Evolutionary conservation across 2,888 invertebrate species (phyloP).

Genomic region (Rotaria macrura): DNA sequence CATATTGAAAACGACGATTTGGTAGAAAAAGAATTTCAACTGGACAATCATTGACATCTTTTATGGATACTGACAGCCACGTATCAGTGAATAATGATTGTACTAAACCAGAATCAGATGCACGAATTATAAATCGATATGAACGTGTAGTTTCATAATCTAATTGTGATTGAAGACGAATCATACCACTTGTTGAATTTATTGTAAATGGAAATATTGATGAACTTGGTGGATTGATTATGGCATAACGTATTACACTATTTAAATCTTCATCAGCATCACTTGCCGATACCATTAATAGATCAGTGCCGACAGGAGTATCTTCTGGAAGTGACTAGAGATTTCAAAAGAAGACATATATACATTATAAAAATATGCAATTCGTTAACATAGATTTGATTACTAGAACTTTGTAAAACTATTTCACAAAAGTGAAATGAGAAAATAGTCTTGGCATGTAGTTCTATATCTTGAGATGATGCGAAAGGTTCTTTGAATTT

Average conservation of each 20-base stretch:
- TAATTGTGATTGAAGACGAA: slow-evolving; percentile 18
- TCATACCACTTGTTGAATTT: slow-evolving; percentile 23
- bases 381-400: too few relatives aligned
- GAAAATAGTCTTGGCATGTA: too few relatives aligned
- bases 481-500: too few relatives aligned
- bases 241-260: slow-evolving; percentile 61
- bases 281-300: slow-evolving; percentile 52
- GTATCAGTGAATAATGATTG: not conserved
- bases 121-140: slow-evolving; percentile 27
- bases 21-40: not conserved
- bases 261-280: slow-evolving; percentile 57
- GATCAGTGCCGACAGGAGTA: not conserved
- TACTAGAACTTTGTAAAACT: too few relatives aligned
- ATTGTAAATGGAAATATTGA: slow-evolving; percentile 19
- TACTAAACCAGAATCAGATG: not conserved
- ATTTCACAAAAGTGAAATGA: too few relatives aligned
- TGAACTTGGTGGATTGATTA: slow-evolving; percentile 42
- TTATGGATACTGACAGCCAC: not conserved
- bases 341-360: not conserved
- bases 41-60: not conserved
- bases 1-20: not conserved
- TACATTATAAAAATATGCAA: not conserved
- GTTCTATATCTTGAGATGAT: too few relatives aligned
- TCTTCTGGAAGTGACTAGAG: not conserved
- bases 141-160: slow-evolving; percentile 21